phyloP scores from a whole-genome alignment of 2,888 invertebrate species.

The Lepeophtheirus nordmannii region DNA sequence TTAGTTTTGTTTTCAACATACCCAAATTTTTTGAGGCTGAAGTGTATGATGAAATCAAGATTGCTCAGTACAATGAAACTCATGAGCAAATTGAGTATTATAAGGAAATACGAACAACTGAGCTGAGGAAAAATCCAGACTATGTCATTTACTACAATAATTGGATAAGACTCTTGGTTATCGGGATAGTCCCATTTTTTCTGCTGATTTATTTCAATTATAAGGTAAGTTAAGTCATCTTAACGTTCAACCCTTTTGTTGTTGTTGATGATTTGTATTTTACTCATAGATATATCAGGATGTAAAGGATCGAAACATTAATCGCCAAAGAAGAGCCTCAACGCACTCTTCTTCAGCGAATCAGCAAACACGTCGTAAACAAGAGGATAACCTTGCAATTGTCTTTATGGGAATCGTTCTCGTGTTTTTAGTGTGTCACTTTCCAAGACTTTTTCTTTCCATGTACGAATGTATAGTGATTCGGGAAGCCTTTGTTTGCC shows the following conservation, averaged over 20 bases:
- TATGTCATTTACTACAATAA: slow-evolving; percentile 22
- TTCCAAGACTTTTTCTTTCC: slow-evolving; percentile 3
- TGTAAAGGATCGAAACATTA: slow-evolving; percentile 15
- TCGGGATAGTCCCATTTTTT: slow-evolving; percentile 16
- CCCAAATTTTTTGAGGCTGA: slow-evolving; percentile 19
- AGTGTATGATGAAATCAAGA: not conserved
- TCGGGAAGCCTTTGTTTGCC: slow-evolving; percentile 9
- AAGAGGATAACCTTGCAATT: slow-evolving; percentile 19
- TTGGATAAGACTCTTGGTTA: slow-evolving; percentile 17
- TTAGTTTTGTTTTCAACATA: slow-evolving; percentile 5
- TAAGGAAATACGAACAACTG: slow-evolving; percentile 6
- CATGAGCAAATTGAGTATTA: not conserved
- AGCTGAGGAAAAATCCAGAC: slow-evolving; percentile 21
- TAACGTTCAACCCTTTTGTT: not conserved
- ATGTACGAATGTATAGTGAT: slow-evolving; percentile 10
- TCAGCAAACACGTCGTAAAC: slow-evolving; percentile 18
- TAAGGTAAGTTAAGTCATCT: slow-evolving; percentile 1
- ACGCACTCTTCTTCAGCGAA: slow-evolving; percentile 5
- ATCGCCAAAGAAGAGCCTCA: not conserved
- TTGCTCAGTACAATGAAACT: not conserved
- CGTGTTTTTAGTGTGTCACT: slow-evolving; percentile 17
- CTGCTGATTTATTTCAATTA: slow-evolving; percentile 23
- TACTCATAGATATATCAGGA: slow-evolving; percentile 16
- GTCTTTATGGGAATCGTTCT: slow-evolving; percentile 22
- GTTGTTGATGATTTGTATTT: not conserved